Conservation (phyloP, 2,113 vertebrate genomes). For the Pampusana beccarii region DNA sequence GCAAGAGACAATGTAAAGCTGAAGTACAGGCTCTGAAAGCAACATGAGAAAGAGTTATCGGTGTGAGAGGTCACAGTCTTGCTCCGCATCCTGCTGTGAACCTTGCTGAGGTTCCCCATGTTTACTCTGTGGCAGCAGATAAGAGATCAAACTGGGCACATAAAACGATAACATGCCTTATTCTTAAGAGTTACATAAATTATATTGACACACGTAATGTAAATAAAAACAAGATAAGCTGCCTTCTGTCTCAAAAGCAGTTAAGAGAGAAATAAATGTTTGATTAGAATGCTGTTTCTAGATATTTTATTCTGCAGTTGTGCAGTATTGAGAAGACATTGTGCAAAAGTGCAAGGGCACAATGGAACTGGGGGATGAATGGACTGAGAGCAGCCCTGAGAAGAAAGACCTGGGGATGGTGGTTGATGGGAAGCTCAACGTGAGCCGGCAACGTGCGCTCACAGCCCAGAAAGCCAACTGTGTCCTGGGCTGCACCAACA, state of each 20-base stretch:
- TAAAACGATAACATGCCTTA: background rate
- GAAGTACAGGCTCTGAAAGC: background rate
- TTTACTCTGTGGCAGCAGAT: background rate
- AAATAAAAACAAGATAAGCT: slow-evolving; percentile 8
- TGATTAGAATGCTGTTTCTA: background rate
- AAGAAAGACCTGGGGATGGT: background rate
- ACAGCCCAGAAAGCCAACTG: background rate
- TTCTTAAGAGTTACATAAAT: background rate
- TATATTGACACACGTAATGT: background rate
- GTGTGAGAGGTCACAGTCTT: background rate
- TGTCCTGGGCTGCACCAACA: no score
- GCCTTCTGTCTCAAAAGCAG: background rate
- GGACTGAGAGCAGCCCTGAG: background rate
- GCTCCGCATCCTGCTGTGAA: background rate
- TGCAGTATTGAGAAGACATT: background rate
- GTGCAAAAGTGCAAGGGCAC: background rate
- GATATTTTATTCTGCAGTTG: background rate
- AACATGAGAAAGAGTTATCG: background rate
- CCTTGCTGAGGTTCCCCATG: background rate
- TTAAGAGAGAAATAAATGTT: background rate
- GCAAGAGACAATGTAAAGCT: background rate
- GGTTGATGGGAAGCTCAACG: background rate
- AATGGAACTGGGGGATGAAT: background rate
- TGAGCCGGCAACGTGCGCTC: background rate
- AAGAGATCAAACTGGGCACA: background rate